Percentiles rank a stretch among this genome's conserved stretches.
Evolutionary conservation across 2,888 invertebrate genomes (phyloP).

Genomic region (Heliconius charithonia): DNA sequence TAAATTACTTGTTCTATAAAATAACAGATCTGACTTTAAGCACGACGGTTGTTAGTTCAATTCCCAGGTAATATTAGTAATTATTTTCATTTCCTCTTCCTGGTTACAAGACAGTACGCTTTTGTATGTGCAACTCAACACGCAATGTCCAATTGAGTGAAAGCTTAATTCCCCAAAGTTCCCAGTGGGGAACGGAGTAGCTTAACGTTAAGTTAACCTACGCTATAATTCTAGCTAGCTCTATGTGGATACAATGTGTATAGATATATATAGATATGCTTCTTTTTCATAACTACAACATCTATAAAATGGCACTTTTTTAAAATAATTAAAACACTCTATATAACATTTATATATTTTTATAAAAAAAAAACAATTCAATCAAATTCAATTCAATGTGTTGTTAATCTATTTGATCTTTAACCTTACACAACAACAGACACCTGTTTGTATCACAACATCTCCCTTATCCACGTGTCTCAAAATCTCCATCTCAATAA

Average conservation of each 20-base stretch:
- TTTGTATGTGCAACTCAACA: background rate
- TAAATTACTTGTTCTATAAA: background rate
- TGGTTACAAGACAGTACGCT: background rate
- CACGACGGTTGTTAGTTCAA: background rate
- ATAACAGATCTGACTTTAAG: background rate
- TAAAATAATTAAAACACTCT: too few relatives aligned
- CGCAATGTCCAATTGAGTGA: too few relatives aligned
- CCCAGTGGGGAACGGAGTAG: too few relatives aligned
- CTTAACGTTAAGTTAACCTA: too few relatives aligned
- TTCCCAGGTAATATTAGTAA: background rate
- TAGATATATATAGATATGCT: too few relatives aligned
- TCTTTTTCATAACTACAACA: too few relatives aligned
- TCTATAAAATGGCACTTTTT: too few relatives aligned
- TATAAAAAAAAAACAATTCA: background rate
- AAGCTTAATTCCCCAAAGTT: too few relatives aligned
- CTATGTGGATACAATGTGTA: too few relatives aligned
- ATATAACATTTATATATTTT: too few relatives aligned
- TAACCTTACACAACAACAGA: background rate
- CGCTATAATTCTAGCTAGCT: too few relatives aligned
- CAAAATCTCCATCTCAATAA: conserved; percentile 45
- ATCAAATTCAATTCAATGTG: background rate
- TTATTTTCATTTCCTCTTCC: background rate
- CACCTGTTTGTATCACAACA: conserved; percentile 18
- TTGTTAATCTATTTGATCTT: background rate
- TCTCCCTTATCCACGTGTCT: conserved; percentile 30